Evolutionary conservation across 2,113 vertebrate genomes (phyloP).

Genomic region (Ondatra zibethicus): DNA sequence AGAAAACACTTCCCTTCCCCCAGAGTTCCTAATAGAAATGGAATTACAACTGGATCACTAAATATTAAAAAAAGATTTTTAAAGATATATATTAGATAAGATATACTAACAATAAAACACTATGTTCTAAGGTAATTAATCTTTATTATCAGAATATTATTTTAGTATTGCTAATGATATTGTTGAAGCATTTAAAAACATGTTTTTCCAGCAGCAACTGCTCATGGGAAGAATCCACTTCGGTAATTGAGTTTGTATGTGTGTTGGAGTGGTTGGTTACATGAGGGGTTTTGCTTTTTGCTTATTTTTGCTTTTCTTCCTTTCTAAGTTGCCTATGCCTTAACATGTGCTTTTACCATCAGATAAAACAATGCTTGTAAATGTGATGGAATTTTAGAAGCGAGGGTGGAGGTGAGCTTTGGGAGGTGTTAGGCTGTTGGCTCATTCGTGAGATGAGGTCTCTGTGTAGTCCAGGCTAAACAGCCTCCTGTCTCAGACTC

Average conservation of each 20-base stretch:
- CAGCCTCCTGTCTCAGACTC: background rate
- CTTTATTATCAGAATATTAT: constrained; percentile 45
- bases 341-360: constrained; percentile 39
- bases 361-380: background rate
- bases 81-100: constrained; percentile 16
- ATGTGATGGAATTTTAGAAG: background rate
- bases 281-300: background rate
- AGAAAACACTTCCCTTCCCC: constrained; percentile 3
- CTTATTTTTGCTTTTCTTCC: constrained; percentile 39
- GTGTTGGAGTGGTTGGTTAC: background rate
- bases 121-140: constrained; percentile 28
- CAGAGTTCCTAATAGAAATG: constrained; percentile 44
- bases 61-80: constrained; percentile 43
- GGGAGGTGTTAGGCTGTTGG: background rate
- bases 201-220: background rate
- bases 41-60: background rate
- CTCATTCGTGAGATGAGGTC: background rate
- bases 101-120: constrained; percentile 55
- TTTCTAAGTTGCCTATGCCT: constrained; percentile 15
- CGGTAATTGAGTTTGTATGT: background rate
- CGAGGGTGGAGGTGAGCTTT: background rate
- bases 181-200: constrained; percentile 41
- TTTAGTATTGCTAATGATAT: constrained; percentile 57
- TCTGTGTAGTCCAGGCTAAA: background rate
- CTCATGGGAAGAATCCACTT: background rate